These are phyloP conservation scores for Cricetomys ansorgei DNA, from an alignment of 2,113 vertebrate genomes.

Conservation along the genomic window DNA sequence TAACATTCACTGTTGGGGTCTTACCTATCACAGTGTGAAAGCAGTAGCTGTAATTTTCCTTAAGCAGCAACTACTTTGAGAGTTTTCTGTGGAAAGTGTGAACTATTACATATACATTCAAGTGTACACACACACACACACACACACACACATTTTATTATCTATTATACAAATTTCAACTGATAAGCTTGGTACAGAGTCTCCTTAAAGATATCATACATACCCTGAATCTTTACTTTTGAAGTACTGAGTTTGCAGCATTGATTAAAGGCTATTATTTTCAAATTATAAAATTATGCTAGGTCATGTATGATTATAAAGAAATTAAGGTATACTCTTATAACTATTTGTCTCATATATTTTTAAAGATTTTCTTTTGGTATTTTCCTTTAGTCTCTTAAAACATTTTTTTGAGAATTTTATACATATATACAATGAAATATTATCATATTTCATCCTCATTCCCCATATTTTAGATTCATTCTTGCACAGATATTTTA, in stretches of 20 bases:
- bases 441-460: neutral
- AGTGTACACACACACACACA: neutral
- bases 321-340: slow-evolving; percentile 9
- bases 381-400: neutral
- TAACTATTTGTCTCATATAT: neutral
- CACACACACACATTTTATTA: neutral
- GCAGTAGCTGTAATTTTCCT: slow-evolving; percentile 14
- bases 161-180: neutral
- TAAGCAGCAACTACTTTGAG: slow-evolving; percentile 2
- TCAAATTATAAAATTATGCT: slow-evolving; percentile 37
- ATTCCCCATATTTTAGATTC: neutral
- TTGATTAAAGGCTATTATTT: neutral
- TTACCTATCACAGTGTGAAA: slow-evolving; percentile 16
- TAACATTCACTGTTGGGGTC: slow-evolving; percentile 27
- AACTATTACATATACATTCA: neutral
- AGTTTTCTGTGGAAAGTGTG: neutral
- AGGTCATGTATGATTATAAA: neutral
- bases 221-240: neutral
- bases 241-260: slow-evolving; percentile 2
- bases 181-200: neutral
- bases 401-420: neutral
- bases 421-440: neutral
- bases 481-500: neutral
- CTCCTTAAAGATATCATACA: neutral
- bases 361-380: slow-evolving; percentile 19